A percentile compares a stretch with the other conserved stretches of the same genome.
These are phyloP conservation scores for Papilio polyxenes DNA, from an alignment of 1,140 invertebrate genomes.

Conservation along the genomic window DNA sequence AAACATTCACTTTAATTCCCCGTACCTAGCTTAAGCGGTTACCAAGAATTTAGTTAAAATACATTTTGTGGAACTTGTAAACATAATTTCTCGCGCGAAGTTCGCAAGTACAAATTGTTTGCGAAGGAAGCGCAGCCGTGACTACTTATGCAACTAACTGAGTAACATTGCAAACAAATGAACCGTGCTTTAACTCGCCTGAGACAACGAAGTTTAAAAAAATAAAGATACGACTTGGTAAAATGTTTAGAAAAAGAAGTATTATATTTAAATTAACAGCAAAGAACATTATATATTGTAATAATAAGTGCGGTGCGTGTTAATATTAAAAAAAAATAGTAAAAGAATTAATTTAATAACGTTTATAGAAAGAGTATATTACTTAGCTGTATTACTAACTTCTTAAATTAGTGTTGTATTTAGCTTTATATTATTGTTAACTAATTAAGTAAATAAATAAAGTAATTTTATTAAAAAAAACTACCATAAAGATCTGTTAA, in stretches of 20 bases:
- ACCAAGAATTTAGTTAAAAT: slow-evolving; percentile 7
- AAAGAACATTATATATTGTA: background rate
- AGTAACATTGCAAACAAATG: slow-evolving; percentile 7
- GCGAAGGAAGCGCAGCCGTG: slow-evolving; percentile 20
- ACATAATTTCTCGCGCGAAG: slow-evolving; percentile 20
- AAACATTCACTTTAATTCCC: background rate
- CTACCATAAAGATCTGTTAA: background rate
- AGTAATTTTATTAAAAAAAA: background rate
- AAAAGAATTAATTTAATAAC: too few species aligned
- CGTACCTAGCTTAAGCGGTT: background rate
- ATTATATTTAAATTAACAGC: background rate
- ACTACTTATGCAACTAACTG: slow-evolving; percentile 25
- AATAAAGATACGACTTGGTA: background rate
- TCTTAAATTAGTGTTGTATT: background rate
- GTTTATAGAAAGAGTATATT: too few species aligned
- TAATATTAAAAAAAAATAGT: too few species aligned
- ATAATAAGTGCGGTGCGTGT: too few species aligned
- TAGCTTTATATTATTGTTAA: background rate
- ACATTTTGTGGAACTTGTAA: slow-evolving; percentile 27
- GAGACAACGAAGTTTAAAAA: slow-evolving; percentile 9
- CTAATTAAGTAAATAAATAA: background rate
- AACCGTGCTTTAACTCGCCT: background rate
- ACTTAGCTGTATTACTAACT: too few species aligned
- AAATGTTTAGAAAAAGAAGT: background rate
- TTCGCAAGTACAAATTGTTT: slow-evolving; percentile 19